Evolutionary conservation across 2,113 vertebrate genomes (phyloP), one percentile per base, ranked within the genome.

Genomic region (Orientallactaga bullata): DNA sequence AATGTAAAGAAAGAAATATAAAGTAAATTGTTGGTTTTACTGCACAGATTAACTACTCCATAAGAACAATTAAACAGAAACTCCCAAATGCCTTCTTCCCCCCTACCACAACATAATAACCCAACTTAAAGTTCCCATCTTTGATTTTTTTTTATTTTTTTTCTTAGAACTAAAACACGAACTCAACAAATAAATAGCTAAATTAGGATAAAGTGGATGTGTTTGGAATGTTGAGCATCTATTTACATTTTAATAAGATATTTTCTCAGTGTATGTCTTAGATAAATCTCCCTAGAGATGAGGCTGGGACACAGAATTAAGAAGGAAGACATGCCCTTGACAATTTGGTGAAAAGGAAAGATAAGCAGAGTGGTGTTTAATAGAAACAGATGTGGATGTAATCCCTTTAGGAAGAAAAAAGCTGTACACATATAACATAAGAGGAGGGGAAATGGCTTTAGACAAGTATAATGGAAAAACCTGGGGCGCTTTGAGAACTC

Each of bases 201-300:
- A 96, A 97, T 97, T 90, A 93, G 68, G 90, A 95, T 92, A 74
- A 86, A 90, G 26, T 83, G 42, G 81, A 90, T 90, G 68, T 86
- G 90, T 94, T 92, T 88, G 68, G 91, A 95, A 97, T 89, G 95
- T 86, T 92, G 95, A 96, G 83, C 95, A 90, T 88, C 95, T 92
- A 96, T 97, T 97, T 96, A 96, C 95, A 97, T 96, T 94, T 97
- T 97, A 96, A 97, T 96, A 96, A 96, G 89, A 72, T 87, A 95
- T 94, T 96, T 94, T 85, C 88, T 96, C 82, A 30, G 88, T 92
- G 86, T 68, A 63, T 55, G 88, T 96, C 91, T 96, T 85, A 86
- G 95, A 96, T 96, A 96, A 96, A 95, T 96, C 92, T 96, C 95
- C 86, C 74, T n/a, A 85, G 93, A 95, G 82, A 96, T 77, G 92